These are phyloP conservation scores for Elachura formosa DNA, from an alignment of 2,113 vertebrate genomes.

Conservation along the genomic window DNA sequence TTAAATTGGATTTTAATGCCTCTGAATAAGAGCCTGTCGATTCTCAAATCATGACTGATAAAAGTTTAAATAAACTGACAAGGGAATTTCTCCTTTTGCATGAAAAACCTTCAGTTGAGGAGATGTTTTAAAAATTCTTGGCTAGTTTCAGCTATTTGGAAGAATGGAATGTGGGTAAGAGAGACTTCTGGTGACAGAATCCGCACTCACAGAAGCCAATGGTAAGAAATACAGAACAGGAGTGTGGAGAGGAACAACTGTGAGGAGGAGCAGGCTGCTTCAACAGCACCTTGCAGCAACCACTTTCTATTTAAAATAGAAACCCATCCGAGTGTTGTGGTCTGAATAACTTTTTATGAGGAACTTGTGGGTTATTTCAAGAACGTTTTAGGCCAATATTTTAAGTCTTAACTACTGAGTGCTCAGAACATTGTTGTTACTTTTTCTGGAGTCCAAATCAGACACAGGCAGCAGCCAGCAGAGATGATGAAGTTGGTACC, in stretches of 20 bases:
- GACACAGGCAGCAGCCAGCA: neutral
- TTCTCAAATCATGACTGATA: neutral
- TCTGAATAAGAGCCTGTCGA: neutral
- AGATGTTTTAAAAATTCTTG: neutral
- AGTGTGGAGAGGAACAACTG: neutral
- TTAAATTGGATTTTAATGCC: neutral
- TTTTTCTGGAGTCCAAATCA: neutral
- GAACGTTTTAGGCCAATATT: neutral
- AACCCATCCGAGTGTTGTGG: neutral
- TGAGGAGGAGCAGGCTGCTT: neutral
- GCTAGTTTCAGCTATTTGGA: neutral
- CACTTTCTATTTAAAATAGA: neutral
- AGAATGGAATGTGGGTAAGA: neutral
- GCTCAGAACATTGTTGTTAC: neutral
- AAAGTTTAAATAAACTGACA: neutral
- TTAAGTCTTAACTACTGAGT: neutral
- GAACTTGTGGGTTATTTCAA: neutral
- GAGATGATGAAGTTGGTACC: neutral
- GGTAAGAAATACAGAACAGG: neutral
- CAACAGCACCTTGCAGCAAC: neutral
- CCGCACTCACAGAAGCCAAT: neutral
- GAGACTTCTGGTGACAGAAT: neutral
- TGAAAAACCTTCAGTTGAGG: neutral
- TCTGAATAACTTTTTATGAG: neutral
- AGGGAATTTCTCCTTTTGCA: neutral